These are phyloP conservation scores for Proales similis DNA, from an alignment of 1,140 invertebrate species.

Conservation along the genomic window DNA sequence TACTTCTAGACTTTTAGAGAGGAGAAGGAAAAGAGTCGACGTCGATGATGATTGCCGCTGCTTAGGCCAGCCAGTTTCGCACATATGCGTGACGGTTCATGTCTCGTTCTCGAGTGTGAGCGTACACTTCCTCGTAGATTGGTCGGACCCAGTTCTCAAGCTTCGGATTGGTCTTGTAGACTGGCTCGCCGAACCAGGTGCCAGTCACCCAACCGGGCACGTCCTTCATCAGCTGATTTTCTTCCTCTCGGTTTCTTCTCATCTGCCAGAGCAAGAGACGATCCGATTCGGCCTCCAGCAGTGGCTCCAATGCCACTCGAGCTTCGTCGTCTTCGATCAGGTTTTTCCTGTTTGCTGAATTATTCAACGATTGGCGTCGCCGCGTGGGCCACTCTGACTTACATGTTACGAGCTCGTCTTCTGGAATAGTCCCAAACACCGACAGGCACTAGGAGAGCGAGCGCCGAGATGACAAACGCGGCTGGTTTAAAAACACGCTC, in stretches of 20 bases:
- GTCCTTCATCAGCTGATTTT: slow-evolving; percentile 75
- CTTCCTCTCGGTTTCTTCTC: slow-evolving; percentile 70
- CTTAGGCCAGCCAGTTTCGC: slow-evolving; percentile 28
- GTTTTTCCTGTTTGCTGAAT: slow-evolving; percentile 2
- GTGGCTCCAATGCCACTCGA: slow-evolving; percentile 64
- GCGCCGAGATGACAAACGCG: neutral
- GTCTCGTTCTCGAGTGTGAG: slow-evolving; percentile 27
- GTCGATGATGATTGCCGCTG: no score
- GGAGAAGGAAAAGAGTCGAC: no score
- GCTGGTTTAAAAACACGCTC: neutral
- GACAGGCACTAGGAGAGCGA: slow-evolving; percentile 20
- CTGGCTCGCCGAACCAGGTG: slow-evolving; percentile 71
- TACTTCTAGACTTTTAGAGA: no score
- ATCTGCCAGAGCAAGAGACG: slow-evolving; percentile 66
- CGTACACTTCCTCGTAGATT: slow-evolving; percentile 16
- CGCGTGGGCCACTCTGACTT: neutral
- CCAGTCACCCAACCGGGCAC: slow-evolving; percentile 76
- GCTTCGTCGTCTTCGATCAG: slow-evolving; percentile 66
- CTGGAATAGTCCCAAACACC: slow-evolving; percentile 34
- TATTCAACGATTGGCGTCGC: neutral
- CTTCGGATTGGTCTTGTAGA: slow-evolving; percentile 56
- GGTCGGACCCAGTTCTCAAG: slow-evolving; percentile 35
- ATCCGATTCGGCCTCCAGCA: slow-evolving; percentile 65
- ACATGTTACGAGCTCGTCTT: neutral
- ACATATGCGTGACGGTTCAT: slow-evolving; percentile 27